Evolutionary conservation across 2,113 vertebrate species (phyloP), one percentile per base, ranked within the genome.

Genomic region (Cricetomys ansorgei): DNA sequence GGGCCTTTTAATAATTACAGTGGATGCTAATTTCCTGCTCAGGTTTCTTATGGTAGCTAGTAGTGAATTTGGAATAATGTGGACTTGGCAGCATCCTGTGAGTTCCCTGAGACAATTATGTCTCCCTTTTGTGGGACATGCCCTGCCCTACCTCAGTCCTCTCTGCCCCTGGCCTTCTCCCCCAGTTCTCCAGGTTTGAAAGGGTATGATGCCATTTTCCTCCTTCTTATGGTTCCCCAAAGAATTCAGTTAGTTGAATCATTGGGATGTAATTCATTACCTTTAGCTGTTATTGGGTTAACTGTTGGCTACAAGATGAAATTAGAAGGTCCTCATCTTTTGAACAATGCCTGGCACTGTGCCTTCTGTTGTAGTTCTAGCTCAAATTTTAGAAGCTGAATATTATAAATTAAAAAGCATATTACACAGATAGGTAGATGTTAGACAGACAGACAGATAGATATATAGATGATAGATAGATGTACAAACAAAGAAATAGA

Each of bases 1-100:
- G n/a, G 57, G 34, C 6, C 2, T 73, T 40, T 94, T 94, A 77
- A 31, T 97, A 88, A 94, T 89, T 96, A 92, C 50, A 43, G 72
- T 53, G 34, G 53, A 69, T 77, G 8, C 59, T 73, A 29, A 81
- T 81, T 96, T 94, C n/a, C 65, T 88, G 75, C 23, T 73, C 59
- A 40, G 31, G 2, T 85, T 96, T 96, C 65, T 45, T n/a, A 21
- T 1, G 29, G n/a, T 23, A 10, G 34, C 9, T 37, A 91, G 45
- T 69, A 1, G 34, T 48, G 72, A 84, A 67, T 55, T 12, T 9
- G 31, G 34, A 83, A 40, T 69, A 40, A 85, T 31, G 37, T n/a
- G 2, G 59, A 5, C 31, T 62, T 31, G 21, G 34, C 3, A 8
- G 29, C 10, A 6, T 59, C n/a, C 6, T 10, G 2, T 45, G 50